Evolutionary conservation across 1,140 invertebrate species (phyloP).

Genomic region (Whitmania pigra): DNA sequence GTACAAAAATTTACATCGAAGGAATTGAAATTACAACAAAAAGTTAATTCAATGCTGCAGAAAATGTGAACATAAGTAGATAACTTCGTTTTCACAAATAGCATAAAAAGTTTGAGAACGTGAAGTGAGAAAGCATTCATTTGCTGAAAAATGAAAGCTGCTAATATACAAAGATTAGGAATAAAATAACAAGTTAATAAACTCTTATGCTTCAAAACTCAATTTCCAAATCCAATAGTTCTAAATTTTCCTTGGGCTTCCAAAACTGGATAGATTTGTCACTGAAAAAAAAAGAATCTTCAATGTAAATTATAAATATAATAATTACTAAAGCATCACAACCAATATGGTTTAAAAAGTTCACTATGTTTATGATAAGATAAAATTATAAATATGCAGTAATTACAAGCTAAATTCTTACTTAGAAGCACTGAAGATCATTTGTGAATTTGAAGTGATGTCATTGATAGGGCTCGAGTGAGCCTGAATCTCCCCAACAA

Average conservation of each 20-base stretch:
- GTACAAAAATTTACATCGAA: too few species aligned
- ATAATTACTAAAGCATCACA: too few species aligned
- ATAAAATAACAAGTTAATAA: constrained; percentile 12
- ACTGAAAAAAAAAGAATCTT: constrained; percentile 22
- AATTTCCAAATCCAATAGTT: not conserved
- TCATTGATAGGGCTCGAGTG: constrained; percentile 63
- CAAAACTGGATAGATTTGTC: not conserved
- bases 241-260: not conserved
- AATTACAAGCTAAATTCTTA: constrained; percentile 30
- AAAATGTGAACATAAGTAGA: too few species aligned
- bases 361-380: too few species aligned
- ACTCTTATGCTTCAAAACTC: not conserved
- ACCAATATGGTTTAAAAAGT: too few species aligned
- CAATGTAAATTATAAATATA: not conserved
- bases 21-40: too few species aligned
- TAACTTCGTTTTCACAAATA: too few species aligned
- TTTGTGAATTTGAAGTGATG: constrained; percentile 57
- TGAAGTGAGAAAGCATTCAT: too few species aligned
- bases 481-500: constrained; percentile 59
- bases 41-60: too few species aligned
- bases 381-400: too few species aligned
- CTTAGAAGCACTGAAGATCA: constrained; percentile 63
- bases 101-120: too few species aligned
- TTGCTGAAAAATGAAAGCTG: too few species aligned
- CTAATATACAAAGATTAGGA: not conserved